A percentile compares a stretch with the other conserved stretches of the same genome.
These are phyloP conservation scores for Noturus placidus DNA, from an alignment of 2,113 vertebrate genomes.

Conservation along the genomic window DNA sequence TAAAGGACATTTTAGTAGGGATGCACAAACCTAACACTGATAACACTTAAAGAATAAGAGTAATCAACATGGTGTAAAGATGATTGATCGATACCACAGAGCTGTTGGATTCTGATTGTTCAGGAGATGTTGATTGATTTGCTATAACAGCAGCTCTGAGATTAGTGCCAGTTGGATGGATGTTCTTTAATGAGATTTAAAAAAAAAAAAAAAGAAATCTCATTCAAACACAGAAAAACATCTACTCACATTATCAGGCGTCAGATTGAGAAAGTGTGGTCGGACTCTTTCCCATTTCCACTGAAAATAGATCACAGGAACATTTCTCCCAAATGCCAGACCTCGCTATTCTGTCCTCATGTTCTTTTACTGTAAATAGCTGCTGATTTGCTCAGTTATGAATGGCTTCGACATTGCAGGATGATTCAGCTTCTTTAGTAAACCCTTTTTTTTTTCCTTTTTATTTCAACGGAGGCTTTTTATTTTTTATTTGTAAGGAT, in stretches of 20 bases:
- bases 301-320: constrained; percentile 26
- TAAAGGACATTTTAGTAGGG: neutral
- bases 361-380: constrained; percentile 43
- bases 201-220: neutral
- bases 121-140: constrained; percentile 2
- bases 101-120: neutral
- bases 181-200: neutral
- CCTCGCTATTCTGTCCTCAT: constrained; percentile 31
- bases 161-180: neutral
- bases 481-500: neutral
- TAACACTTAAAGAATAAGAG: neutral
- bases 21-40: neutral
- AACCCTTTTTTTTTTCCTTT: neutral
- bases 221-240: neutral
- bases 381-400: constrained; percentile 31
- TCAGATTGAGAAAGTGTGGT: too few relatives aligned
- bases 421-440: constrained; percentile 8
- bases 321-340: constrained; percentile 26
- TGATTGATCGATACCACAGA: neutral
- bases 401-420: neutral
- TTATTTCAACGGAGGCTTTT: neutral
- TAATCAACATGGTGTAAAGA: neutral
- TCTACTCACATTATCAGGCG: neutral
- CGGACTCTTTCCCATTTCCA: neutral
- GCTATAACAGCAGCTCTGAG: neutral